These are phyloP conservation scores for Ischnura elegans DNA, from an alignment of 2,888 invertebrate species.

Conservation along the genomic window DNA sequence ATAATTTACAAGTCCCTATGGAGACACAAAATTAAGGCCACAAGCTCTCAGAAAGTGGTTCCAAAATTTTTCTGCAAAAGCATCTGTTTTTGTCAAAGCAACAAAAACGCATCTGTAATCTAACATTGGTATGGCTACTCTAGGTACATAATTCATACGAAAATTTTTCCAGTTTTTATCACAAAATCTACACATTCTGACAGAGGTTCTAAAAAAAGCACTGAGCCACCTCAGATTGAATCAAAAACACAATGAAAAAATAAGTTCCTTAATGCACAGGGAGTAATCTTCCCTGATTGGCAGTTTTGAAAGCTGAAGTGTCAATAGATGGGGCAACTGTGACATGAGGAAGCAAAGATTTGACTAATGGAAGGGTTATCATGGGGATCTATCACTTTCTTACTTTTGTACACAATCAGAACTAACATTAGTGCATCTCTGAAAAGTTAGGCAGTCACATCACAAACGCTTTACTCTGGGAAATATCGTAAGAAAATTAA, in stretches of 20 bases:
- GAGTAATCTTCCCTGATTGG: slow-evolving; percentile 33
- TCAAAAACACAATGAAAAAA: slow-evolving; percentile 38
- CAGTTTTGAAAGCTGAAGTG: slow-evolving; percentile 30
- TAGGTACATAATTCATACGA: background rate
- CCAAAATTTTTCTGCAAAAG: slow-evolving; percentile 48
- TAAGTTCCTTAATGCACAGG: slow-evolving; percentile 12
- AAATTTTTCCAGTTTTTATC: slow-evolving; percentile 11
- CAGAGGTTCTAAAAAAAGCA: slow-evolving; percentile 1
- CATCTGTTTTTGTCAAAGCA: slow-evolving; percentile 32
- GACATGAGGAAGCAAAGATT: background rate
- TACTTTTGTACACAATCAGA: slow-evolving; percentile 34
- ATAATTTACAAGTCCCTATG: slow-evolving; percentile 49
- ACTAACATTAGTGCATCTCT: background rate
- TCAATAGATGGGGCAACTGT: background rate
- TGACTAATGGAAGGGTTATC: background rate
- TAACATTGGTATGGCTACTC: slow-evolving; percentile 20
- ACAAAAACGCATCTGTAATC: slow-evolving; percentile 37
- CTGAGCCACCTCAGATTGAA: slow-evolving; percentile 33
- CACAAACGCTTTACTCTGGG: slow-evolving; percentile 12
- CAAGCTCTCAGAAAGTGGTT: slow-evolving; percentile 54
- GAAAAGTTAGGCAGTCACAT: slow-evolving; percentile 53
- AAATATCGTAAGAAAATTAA: slow-evolving; percentile 44
- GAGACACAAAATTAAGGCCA: slow-evolving; percentile 61
- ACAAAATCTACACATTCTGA: slow-evolving; percentile 3
- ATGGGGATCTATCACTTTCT: slow-evolving; percentile 10